phyloP scores from a whole-genome alignment of 2,888 invertebrate species.

The Callinectes sapidus region DNA sequence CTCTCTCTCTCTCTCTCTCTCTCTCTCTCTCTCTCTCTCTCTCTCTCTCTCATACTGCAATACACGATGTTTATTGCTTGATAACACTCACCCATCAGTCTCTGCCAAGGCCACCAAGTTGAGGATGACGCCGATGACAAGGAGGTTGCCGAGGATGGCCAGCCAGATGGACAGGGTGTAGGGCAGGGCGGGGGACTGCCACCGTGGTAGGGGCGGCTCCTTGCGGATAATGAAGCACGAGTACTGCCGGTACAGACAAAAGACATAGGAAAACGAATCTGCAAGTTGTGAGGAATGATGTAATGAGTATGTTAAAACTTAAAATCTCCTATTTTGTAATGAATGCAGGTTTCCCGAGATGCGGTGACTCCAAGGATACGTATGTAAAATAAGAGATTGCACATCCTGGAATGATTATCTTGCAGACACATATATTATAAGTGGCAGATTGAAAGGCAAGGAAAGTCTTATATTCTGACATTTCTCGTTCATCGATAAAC shows the following conservation, averaged over 20 bases:
- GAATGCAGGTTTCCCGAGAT: background rate
- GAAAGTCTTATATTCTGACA: no score
- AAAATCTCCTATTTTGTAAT: background rate
- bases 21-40: background rate
- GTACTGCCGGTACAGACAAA: conserved; percentile 30
- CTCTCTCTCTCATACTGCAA: background rate
- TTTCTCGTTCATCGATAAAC: no score
- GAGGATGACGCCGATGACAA: conserved; percentile 1
- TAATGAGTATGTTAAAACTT: no score
- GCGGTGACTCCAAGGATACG: no score
- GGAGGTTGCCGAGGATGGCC: conserved; percentile 41
- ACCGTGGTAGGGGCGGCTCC: conserved; percentile 57
- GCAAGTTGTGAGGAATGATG: no score
- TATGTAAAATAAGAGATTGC: no score
- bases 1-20: background rate
- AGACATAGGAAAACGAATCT: background rate
- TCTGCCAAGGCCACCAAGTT: background rate
- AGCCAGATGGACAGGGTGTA: conserved; percentile 56
- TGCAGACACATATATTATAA: background rate
- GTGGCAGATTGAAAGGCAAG: background rate
- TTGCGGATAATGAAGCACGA: conserved; percentile 54
- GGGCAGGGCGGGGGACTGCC: conserved; percentile 59
- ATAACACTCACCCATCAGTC: background rate
- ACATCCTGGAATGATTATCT: no score
- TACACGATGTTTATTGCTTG: background rate